Evolutionary conservation across 2,797 vertebrate genomes (phyloP).

Genomic region (Nannoperca obscura): DNA sequence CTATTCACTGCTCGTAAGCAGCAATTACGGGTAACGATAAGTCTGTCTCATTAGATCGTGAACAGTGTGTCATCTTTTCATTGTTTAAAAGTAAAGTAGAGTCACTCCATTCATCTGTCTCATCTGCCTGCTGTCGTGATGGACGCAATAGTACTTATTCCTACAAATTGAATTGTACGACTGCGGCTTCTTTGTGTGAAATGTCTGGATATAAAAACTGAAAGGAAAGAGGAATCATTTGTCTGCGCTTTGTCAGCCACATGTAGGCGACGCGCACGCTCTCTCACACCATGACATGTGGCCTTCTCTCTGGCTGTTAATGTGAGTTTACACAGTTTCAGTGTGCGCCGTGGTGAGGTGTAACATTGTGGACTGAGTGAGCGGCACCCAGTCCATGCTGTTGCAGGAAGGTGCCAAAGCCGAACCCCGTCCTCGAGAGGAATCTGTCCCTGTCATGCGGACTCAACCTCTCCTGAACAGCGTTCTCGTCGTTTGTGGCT

Average conservation of each 20-base stretch:
- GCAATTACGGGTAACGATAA: constrained; percentile 35
- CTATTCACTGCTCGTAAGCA: constrained; percentile 24
- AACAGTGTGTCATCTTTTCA: constrained; percentile 18
- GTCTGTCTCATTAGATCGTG: constrained; percentile 28
- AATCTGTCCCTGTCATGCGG: constrained; percentile 18
- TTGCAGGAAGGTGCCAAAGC: constrained; percentile 46
- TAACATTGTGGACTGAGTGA: constrained; percentile 20
- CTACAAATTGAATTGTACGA: background rate
- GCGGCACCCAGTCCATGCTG: constrained; percentile 21
- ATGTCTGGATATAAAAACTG: background rate
- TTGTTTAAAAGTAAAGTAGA: constrained; percentile 37
- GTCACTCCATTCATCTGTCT: constrained; percentile 25
- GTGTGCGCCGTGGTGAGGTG: constrained; percentile 33
- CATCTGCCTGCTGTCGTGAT: constrained; percentile 12
- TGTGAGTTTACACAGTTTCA: constrained; percentile 6
- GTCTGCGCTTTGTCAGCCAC: background rate
- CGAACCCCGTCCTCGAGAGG: constrained; percentile 25
- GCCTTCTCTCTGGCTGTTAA: background rate
- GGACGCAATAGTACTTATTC: background rate
- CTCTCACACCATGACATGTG: constrained; percentile 5
- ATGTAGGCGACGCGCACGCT: background rate
- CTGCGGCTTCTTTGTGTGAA: background rate
- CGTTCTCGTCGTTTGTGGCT: background rate
- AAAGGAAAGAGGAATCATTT: background rate
- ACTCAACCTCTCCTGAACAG: constrained; percentile 13